Evolutionary conservation across 2,888 invertebrate species (phyloP).

Genomic region (Callyntrura guangdongensis): DNA sequence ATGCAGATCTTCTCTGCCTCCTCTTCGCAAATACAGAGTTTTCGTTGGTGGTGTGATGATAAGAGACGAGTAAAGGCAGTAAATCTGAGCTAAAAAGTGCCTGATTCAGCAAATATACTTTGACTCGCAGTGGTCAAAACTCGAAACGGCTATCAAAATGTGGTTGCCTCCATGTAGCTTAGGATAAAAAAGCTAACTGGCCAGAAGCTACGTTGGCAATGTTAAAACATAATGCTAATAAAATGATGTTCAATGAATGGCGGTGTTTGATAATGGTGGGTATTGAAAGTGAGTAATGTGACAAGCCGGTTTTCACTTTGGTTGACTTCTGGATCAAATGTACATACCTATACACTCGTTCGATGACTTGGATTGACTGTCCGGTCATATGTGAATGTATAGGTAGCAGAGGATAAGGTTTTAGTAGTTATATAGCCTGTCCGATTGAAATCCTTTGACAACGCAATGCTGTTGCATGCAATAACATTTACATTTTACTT

Average conservation of each 20-base stretch:
- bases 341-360: background rate
- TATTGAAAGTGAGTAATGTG: constrained; percentile 59
- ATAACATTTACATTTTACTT: background rate
- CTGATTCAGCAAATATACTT: constrained; percentile 16
- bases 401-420: background rate
- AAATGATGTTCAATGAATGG: constrained; percentile 29
- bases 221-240: constrained; percentile 16
- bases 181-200: constrained; percentile 2
- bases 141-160: constrained; percentile 16
- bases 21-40: background rate
- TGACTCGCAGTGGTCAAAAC: background rate
- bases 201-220: constrained; percentile 45
- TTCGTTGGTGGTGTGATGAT: background rate
- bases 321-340: constrained; percentile 36
- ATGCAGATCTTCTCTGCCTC: background rate
- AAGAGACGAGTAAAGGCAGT: background rate
- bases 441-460: constrained; percentile 55
- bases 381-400: background rate
- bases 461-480: constrained; percentile 18
- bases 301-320: constrained; percentile 72
- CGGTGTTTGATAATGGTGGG: constrained; percentile 10
- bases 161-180: background rate
- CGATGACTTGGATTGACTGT: constrained; percentile 15
- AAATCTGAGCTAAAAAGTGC: background rate
- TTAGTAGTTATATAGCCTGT: constrained; percentile 29